phyloP scores from a whole-genome alignment of 2,113 vertebrate genomes.

The Oncorhynchus gorbuscha region DNA sequence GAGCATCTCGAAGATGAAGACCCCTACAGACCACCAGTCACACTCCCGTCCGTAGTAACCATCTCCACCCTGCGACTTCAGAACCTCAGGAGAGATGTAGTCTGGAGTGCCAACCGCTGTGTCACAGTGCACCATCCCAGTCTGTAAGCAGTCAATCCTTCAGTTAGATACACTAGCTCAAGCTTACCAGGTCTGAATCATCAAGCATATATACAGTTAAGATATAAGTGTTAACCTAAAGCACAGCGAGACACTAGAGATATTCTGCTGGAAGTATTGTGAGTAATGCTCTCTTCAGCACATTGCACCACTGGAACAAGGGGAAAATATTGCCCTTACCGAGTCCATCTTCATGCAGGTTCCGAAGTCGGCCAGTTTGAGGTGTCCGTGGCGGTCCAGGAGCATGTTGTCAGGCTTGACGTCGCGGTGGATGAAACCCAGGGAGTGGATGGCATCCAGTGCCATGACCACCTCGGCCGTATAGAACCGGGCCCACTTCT shows the following conservation, averaged over 20 bases:
- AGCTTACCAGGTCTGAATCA: background rate
- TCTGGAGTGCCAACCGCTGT: conserved; percentile 96
- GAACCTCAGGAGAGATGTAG: conserved; percentile 94
- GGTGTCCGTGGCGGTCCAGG: conserved; percentile 89
- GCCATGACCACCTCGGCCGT: conserved; percentile 97
- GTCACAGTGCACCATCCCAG: conserved; percentile 96
- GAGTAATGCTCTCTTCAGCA: background rate
- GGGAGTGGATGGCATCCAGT: conserved; percentile 96
- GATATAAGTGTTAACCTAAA: too few relatives aligned
- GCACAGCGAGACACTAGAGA: background rate
- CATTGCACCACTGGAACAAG: background rate
- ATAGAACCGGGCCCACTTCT: conserved; percentile 98
- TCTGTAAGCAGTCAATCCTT: conserved; percentile 71
- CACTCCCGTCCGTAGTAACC: conserved; percentile 95
- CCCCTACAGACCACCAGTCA: conserved; percentile 99
- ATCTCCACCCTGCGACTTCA: conserved; percentile 96
- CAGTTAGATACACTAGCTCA: background rate
- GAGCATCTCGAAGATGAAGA: conserved; percentile 98
- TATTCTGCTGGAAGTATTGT: background rate
- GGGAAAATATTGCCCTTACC: conserved; percentile 72
- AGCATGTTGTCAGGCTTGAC: conserved; percentile 99
- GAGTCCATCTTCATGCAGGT: conserved; percentile 99
- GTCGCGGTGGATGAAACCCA: conserved; percentile 97
- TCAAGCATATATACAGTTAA: background rate
- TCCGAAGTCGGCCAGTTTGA: conserved; percentile 98